A percentile compares a stretch with the other conserved stretches of the same genome.
Evolutionary conservation across 2,888 invertebrate genomes (phyloP).

Genomic region (Tanytarsus gracilentus): DNA sequence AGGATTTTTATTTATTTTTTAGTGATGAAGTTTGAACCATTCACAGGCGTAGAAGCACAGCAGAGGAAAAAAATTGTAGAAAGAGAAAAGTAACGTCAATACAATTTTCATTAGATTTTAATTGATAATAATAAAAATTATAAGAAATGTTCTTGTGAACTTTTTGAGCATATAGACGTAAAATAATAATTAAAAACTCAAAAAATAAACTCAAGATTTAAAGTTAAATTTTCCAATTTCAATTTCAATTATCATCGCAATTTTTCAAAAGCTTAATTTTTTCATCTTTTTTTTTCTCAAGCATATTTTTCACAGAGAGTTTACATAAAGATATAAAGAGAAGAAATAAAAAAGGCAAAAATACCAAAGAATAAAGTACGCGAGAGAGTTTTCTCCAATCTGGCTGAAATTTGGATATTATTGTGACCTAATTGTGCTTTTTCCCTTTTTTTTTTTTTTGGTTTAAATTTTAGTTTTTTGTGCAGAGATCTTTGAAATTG

Average conservation of each 20-base stretch:
- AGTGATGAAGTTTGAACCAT: conserved; percentile 66
- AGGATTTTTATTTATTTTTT: conserved; percentile 29
- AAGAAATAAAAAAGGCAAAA: conserved; percentile 29
- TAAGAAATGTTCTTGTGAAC: conserved; percentile 36
- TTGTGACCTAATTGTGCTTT: too few species aligned
- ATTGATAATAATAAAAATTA: conserved; percentile 45
- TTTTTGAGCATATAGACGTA: too few species aligned
- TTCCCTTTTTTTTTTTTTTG: too few species aligned
- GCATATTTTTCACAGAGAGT: too few species aligned
- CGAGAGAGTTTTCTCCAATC: too few species aligned
- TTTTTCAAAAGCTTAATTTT: conserved; percentile 30
- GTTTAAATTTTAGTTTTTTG: too few species aligned
- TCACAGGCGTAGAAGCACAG: conserved; percentile 76
- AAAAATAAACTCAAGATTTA: conserved; percentile 27
- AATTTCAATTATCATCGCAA: conserved; percentile 31
- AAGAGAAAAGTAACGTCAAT: conserved; percentile 54
- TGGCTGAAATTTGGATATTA: too few species aligned
- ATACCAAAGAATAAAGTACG: too few species aligned
- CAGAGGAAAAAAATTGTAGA: conserved; percentile 65
- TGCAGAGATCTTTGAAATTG: too few species aligned
- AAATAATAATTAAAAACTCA: too few species aligned
- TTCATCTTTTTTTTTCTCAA: conserved; percentile 29
- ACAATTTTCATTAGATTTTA: conserved; percentile 24
- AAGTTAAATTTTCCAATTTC: conserved; percentile 20
- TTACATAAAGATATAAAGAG: too few species aligned